Base-by-base conservation (phyloP, 2,888 invertebrate genomes). In the Lasius fuliginosus region DNA sequence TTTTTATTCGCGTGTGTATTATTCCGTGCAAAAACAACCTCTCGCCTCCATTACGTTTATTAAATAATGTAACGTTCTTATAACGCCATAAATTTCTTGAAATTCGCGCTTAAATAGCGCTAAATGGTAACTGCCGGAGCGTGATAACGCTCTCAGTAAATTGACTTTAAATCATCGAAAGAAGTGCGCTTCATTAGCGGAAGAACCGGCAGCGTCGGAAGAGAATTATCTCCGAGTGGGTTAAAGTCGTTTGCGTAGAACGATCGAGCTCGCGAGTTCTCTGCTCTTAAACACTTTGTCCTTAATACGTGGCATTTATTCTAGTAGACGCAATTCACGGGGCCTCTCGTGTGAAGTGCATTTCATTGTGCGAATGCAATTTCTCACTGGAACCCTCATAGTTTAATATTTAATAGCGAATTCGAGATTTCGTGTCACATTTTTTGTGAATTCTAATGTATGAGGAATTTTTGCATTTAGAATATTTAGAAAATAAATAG, bases 191-290 rank as follows among this genome's bases (percentile, higher is more conserved):
- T 79, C 79, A 79, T 79, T 79, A 79, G 71, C 79, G 79, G 71
- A 79, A 60, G 79, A 71, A 79, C 79, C 58, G 58, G 42, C 71
- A 71, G 42, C 71, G 58, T 23, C 30, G 40, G 79, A 71, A 71
- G 79, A 79, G 79, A 71, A 79, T 79, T 79, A 79, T 79, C 79
- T 58, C 58, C 42, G 79, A 79, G 79, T 79, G 69, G 69, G 69
- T 90, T 85, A 85, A 90, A 89, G 85, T 88, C 90, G 85, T 89
- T 88, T 87, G 88, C 88, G 87, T 85, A 88, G 83, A 90, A 86
- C 84, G 71, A 77, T 84, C 75, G 82, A 84, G 76, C 88, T 84
- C 84, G 71, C 75, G 81, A 75, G 77, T 86, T 87, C 84, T 81
- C 60, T 58, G 84, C 84, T 6, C 71, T 71, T 60, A 58, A 71